Conservation (phyloP, 1,140 invertebrate species). For the Drosophila suzukii region DNA sequence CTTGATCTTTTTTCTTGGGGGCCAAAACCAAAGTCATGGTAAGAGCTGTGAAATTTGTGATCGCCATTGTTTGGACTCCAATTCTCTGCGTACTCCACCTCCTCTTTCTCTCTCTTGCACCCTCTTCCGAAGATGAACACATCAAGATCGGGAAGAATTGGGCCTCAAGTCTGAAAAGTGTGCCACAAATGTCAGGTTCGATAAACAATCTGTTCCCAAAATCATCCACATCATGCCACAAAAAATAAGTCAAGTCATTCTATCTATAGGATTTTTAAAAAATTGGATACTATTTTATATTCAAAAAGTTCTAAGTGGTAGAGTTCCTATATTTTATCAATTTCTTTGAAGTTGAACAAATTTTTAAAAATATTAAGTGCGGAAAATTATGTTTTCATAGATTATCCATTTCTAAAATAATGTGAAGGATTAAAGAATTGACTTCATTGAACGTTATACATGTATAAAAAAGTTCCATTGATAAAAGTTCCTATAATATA, state of each 20-base stretch:
- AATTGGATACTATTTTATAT: too few species aligned
- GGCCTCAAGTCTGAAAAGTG: conserved; percentile 49
- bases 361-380: too few species aligned
- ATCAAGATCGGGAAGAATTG: conserved; percentile 27
- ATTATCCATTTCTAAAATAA: too few species aligned
- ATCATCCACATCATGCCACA: background rate
- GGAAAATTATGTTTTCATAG: too few species aligned
- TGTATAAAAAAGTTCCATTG: too few species aligned
- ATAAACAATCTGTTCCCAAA: conserved; percentile 45
- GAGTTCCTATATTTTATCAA: too few species aligned
- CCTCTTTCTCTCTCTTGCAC: background rate
- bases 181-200: conserved; percentile 69
- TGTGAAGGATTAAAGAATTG: too few species aligned
- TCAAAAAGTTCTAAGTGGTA: too few species aligned
- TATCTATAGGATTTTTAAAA: too few species aligned
- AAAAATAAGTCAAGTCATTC: background rate
- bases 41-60: conserved; percentile 49
- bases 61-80: conserved; percentile 32
- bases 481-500: too few species aligned
- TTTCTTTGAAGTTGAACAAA: too few species aligned
- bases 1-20: conserved; percentile 33
- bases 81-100: conserved; percentile 3
- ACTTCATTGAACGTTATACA: too few species aligned
- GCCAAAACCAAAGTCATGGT: conserved; percentile 46
- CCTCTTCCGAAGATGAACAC: conserved; percentile 12